Base-by-base conservation (phyloP, 2,888 invertebrate genomes). In the Micropterix aruncella region DNA sequence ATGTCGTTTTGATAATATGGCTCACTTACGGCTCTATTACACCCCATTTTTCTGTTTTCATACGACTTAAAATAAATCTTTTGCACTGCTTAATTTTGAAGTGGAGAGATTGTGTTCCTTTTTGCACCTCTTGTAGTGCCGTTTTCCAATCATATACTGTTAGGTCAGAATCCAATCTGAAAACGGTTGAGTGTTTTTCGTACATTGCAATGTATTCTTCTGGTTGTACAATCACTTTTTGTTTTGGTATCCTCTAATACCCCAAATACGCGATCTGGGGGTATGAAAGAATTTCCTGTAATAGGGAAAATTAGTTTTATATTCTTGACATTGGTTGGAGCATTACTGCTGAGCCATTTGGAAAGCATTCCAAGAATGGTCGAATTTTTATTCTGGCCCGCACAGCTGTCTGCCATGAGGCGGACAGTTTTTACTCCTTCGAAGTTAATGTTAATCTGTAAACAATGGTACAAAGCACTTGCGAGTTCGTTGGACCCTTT, bases 321-420 rank as follows among this genome's bases (percentile, higher is more conserved):
- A 7, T 27, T 27, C 12, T 27, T 27, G 7, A 27, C 7, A 9
- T 7, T 9, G 7, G 7, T 27, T n/a, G 36, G 36, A 9, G 36
- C 36, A 27, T n/a, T 27, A n/a, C 36, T 27, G 36, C 36, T 27
- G 36, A 27, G n/a, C 36, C 36, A 27, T 27, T 27, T 27, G 36
- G 36, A 27, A 27, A n/a, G 7, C 36, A 27, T 27, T 27, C 36
- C 36, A 9, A 27, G 7, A 9, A n/a, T 27, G 7, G 36, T 27
- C 7, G 36, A 27, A n/a, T 27, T 27, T n/a, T 27, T 27, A 27
- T 27, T 27, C 12, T 27, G 36, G 7, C 36, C 36, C 7, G 36
- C 7, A 27, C 36, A 27, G 7, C 36, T n/a, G n/a, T 27, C 12
- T 9, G 36, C 36, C 36, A 27, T 27, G 7, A 27, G 36, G 7